Evolutionary conservation across 2,113 vertebrate genomes (phyloP), one percentile per base, ranked within the genome.

Genomic region (Ochotona curzoniae): DNA sequence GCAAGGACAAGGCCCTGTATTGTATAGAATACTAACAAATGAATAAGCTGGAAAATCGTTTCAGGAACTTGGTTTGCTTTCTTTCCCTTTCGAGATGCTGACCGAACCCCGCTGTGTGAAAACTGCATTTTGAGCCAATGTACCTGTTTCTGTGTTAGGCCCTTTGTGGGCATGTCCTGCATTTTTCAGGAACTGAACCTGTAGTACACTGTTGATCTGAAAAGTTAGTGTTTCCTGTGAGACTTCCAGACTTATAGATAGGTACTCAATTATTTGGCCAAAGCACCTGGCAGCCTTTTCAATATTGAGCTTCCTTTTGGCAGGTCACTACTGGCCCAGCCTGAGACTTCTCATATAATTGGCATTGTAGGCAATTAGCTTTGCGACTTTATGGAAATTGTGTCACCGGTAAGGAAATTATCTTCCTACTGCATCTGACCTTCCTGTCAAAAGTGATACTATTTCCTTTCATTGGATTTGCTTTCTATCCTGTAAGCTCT

Each of bases 331-430:
- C 51, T 87, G 47, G 54, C 54, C 21, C 74, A 67, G 13, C 66
- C 74, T 85, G 83, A 85, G 69, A 49, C 78, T 87, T 82, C 60
- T 89, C 69, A 35, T 64, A 8, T 93, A 90, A 93, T 64, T 93
- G 94, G 69, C 78, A 83, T 87, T 63, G 71, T 60, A 93, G 61
- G 71, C 90, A 90, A 85, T 96, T 90, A 94, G 80, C 70, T 93
- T 87, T 76, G 47, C 85, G 91, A 95, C 87, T 84, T 47, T 78
- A 32, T 92, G 95, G 84, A 94, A 87, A 93, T 96, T 51, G 66
- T 51, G 93, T 89, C 86, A 87, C 69, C 76, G 89, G 44, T 12
- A 93, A 14, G 91, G 89, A 95, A 94, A 93, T 89, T 78, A 74
- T 74, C 91, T 94, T 60, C 51, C 83, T 5, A 44, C 57, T 91